phyloP scores from a whole-genome alignment of 2,113 vertebrate species.

The Tonatia bakeri region DNA sequence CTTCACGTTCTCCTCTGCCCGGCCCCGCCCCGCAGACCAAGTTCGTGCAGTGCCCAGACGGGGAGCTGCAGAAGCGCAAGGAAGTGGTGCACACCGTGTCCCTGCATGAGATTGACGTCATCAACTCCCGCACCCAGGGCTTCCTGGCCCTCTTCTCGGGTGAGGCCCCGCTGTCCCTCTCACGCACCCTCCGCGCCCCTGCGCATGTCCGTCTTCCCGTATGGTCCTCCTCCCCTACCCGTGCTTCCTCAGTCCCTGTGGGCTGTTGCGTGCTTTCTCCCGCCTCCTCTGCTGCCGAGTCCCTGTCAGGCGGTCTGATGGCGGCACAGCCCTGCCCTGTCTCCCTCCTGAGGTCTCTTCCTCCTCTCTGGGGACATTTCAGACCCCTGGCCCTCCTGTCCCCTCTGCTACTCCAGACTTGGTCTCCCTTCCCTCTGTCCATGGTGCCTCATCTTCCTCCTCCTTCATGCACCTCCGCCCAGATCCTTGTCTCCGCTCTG shows the following conservation, averaged over 20 bases:
- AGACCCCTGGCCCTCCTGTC: not conserved
- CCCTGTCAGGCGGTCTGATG: not conserved
- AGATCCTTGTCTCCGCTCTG: not conserved
- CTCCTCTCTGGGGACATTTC: fast-evolving
- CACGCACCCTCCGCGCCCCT: fast-evolving
- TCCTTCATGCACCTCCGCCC: fast-evolving
- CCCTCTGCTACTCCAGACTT: fast-evolving
- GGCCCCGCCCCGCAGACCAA: conserved; percentile 82
- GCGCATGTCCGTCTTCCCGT: fast-evolving
- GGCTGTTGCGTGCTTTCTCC: fast-evolving
- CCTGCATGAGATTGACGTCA: conserved; percentile 94
- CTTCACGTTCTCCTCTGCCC: not conserved
- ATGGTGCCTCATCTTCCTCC: fast-evolving
- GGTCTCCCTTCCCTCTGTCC: not conserved
- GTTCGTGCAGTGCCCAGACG: conserved; percentile 95
- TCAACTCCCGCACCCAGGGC: conserved; percentile 95
- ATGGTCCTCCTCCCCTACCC: fast-evolving
- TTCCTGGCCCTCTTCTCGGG: conserved; percentile 95
- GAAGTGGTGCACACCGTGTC: conserved; percentile 95
- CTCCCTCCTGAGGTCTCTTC: not conserved
- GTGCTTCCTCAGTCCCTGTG: fast-evolving
- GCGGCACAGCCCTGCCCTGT: fast-evolving
- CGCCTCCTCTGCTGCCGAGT: fast-evolving
- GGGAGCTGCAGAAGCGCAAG: conserved; percentile 95
- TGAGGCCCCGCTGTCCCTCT: not conserved